Evolutionary conservation across 2,888 invertebrate genomes (phyloP), one percentile per base, ranked within the genome.

Genomic region (Campaea margaritaria): DNA sequence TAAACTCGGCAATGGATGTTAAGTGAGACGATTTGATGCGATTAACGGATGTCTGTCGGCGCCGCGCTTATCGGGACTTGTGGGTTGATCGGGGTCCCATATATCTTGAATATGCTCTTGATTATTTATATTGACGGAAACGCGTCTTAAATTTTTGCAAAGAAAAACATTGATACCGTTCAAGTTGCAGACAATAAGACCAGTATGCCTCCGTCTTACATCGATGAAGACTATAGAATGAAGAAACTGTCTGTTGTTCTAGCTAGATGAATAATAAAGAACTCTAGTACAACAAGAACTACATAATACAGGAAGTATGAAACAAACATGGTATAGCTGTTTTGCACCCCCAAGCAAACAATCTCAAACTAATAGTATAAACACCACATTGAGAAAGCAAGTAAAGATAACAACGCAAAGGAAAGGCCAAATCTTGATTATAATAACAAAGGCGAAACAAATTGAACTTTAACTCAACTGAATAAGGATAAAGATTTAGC

Each of bases 1-100:
- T 74, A 78, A 78, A 78, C 70, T 75, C 82, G 76, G 83, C 79
- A 82, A 83, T 83, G 82, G 73, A 82, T 74, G 70, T 76, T 75
- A 76, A 79, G 67, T 73, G 72, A 78, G 67, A 72, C 54, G 74
- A 73, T 79, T 72, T 76, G 80, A 82, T 78, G 75, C 77, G 82
- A 79, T 79, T 79, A 74, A 73, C 75, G 76, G 80, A 80, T 75
- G 80, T 70, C 53, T 62, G 73, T 62, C 73, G 82, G 76, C 77
- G 78, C 76, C 77, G 75, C 57, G 61, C 47, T 79, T 83, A 80
- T 77, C 76, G 64, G 58, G 54, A 53, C 55, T 49, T 45, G 53
- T 42, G 36, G 42, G 43, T 27, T 39, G 47, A 48, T 43, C 47
- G 36, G 59, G 28, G 16, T 42, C 2, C 4, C 11, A 16, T 21